phyloP scores from a whole-genome alignment of 1,140 invertebrate species.

The Bathynomus jamesi region DNA sequence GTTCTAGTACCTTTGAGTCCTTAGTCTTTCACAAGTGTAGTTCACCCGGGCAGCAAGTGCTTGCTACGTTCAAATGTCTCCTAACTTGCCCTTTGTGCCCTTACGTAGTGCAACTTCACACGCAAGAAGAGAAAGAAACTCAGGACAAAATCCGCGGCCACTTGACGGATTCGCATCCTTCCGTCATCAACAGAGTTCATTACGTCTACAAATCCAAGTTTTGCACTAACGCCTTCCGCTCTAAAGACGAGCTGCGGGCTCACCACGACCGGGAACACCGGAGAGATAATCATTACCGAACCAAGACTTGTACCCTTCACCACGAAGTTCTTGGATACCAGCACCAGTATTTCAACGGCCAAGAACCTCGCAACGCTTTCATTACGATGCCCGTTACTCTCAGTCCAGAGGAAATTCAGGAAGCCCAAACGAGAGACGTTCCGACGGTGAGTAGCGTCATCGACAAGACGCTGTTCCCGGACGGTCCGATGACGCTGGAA shows the following conservation, averaged over 20 bases:
- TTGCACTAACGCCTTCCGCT: slow-evolving; percentile 35
- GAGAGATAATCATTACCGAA: slow-evolving; percentile 35
- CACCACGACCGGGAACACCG: slow-evolving; percentile 35
- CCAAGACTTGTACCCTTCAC: slow-evolving; percentile 34
- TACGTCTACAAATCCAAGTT: slow-evolving; percentile 37
- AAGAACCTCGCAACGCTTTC: slow-evolving; percentile 28
- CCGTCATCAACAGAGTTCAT: slow-evolving; percentile 29
- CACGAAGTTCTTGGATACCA: slow-evolving; percentile 33
- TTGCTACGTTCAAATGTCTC: slow-evolving; percentile 31
- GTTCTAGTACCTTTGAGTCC: slow-evolving; percentile 26
- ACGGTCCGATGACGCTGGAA: slow-evolving; percentile 17
- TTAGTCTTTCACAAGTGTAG: slow-evolving; percentile 33
- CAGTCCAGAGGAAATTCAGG: slow-evolving; percentile 29
- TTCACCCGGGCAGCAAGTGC: slow-evolving; percentile 33
- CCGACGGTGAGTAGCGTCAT: slow-evolving; percentile 34
- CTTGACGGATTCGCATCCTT: slow-evolving; percentile 24
- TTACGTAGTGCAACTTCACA: slow-evolving; percentile 24
- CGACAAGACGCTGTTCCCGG: slow-evolving; percentile 32
- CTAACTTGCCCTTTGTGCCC: slow-evolving; percentile 30
- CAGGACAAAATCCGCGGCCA: slow-evolving; percentile 26
- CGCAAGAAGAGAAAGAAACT: slow-evolving; percentile 31
- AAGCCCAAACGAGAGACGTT: slow-evolving; percentile 25
- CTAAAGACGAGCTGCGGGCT: slow-evolving; percentile 33
- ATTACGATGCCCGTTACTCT: slow-evolving; percentile 23
- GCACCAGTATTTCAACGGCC: slow-evolving; percentile 34